Evolutionary conservation across 2,113 vertebrate genomes (phyloP).

Genomic region (Strix aluco): DNA sequence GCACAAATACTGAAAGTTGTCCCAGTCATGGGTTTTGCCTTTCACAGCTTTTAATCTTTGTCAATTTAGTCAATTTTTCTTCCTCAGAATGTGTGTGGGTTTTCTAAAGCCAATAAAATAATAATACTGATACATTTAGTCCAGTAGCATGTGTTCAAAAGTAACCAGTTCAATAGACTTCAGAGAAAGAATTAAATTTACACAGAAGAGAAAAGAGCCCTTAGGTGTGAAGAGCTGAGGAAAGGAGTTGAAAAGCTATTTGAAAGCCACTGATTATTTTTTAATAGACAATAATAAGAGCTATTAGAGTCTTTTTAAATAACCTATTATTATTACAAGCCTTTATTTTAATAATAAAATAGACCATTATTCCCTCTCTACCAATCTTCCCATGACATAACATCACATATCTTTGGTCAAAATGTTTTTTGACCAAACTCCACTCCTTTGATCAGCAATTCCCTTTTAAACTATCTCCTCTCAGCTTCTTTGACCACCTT

Average conservation of each 20-base stretch:
- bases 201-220: background rate
- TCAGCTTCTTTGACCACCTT: conserved; percentile 50
- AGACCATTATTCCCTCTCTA: background rate
- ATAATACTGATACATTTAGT: background rate
- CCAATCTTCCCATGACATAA: background rate
- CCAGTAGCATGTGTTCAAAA: background rate
- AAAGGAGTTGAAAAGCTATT: background rate
- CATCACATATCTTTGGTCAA: background rate
- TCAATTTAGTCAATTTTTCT: background rate
- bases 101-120: background rate
- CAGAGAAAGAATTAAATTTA: background rate
- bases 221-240: background rate
- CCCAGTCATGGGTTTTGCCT: background rate
- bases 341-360: background rate
- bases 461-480: conserved; percentile 32
- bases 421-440: background rate
- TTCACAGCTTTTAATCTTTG: background rate
- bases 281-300: background rate
- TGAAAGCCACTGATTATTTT: background rate
- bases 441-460: conserved; percentile 48
- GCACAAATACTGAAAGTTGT: background rate
- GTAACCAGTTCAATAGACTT: background rate
- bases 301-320: background rate
- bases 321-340: background rate
- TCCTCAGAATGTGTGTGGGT: background rate